Conservation (phyloP, 2,113 vertebrate species). For the Corythornis vintsioides region DNA sequence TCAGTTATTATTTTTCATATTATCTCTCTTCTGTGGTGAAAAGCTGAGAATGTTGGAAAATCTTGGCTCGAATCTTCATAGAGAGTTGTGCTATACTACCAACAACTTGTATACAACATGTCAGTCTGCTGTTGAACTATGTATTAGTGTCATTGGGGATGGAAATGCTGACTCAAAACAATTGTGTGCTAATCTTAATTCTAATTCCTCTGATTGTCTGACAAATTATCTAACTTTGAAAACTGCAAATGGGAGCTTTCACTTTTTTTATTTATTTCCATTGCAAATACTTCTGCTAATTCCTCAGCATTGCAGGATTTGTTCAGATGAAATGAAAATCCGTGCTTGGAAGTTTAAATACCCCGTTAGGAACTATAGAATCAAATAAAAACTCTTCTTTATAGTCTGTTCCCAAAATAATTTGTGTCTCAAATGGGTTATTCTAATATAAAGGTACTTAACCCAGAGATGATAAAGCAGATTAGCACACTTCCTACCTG, state of each 20-base stretch:
- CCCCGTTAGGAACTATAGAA: neutral
- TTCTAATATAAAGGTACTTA: neutral
- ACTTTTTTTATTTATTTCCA: neutral
- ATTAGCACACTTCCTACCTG: neutral
- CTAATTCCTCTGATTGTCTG: neutral
- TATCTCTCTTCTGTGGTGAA: neutral
- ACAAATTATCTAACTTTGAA: neutral
- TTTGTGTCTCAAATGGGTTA: neutral
- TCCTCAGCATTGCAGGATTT: neutral
- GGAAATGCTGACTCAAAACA: constrained; percentile 9
- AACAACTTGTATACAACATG: neutral
- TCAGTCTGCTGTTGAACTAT: constrained; percentile 21
- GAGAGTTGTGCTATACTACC: neutral
- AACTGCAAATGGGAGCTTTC: neutral
- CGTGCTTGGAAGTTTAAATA: neutral
- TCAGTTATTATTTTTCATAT: neutral
- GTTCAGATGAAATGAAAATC: neutral
- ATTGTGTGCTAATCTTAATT: constrained; percentile 4
- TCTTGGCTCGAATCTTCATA: neutral
- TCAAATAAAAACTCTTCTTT: neutral
- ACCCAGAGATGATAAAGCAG: neutral
- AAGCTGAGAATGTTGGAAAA: neutral
- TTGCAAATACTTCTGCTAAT: constrained; percentile 1
- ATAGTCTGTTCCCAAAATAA: neutral
- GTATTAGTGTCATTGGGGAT: neutral